Percentiles rank a stretch among this genome's conserved stretches.
phyloP scores from a whole-genome alignment of 2,888 invertebrate species.

The Zaprionus obscuricornis region DNA sequence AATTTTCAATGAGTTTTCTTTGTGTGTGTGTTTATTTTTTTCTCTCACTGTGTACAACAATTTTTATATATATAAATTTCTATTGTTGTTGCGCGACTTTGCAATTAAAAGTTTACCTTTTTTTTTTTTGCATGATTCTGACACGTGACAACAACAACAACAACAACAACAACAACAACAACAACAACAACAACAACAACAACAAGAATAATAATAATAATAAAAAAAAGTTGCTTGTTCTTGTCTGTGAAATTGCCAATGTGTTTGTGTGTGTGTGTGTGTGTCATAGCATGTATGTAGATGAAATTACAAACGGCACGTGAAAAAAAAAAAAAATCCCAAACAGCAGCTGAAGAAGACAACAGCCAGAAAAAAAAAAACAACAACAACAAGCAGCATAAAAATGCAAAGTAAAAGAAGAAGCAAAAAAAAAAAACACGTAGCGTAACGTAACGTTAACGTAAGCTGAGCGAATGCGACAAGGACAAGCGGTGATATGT shows the following conservation, averaged over 20 bases:
- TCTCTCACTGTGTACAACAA: conserved; percentile 6
- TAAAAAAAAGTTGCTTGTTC: conserved; percentile 26
- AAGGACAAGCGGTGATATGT: conserved; percentile 49
- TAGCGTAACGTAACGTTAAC: background rate
- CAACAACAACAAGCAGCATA: background rate
- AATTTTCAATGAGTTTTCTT: conserved; percentile 41
- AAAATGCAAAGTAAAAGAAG: conserved; percentile 5
- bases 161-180: conserved; percentile 12
- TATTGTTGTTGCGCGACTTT: conserved; percentile 35
- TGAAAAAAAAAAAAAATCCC: conserved; percentile 20
- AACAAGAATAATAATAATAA: too few relatives aligned
- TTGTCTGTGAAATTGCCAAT: conserved; percentile 3
- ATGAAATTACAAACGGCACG: conserved; percentile 52
- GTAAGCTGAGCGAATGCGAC: conserved; percentile 45
- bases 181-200: conserved; percentile 28
- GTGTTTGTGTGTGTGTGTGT: conserved; percentile 18
- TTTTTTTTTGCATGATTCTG: conserved; percentile 44
- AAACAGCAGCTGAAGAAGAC: conserved; percentile 9
- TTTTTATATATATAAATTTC: background rate
- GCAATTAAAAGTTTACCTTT: conserved; percentile 57
- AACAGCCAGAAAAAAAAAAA: conserved; percentile 13
- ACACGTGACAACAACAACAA: conserved; percentile 48
- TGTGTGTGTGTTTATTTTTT: background rate
- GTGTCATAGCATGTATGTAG: conserved; percentile 15
- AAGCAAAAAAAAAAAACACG: background rate